Evolutionary conservation across 2,797 vertebrate genomes (phyloP).

Genomic region (Sylvia borin): DNA sequence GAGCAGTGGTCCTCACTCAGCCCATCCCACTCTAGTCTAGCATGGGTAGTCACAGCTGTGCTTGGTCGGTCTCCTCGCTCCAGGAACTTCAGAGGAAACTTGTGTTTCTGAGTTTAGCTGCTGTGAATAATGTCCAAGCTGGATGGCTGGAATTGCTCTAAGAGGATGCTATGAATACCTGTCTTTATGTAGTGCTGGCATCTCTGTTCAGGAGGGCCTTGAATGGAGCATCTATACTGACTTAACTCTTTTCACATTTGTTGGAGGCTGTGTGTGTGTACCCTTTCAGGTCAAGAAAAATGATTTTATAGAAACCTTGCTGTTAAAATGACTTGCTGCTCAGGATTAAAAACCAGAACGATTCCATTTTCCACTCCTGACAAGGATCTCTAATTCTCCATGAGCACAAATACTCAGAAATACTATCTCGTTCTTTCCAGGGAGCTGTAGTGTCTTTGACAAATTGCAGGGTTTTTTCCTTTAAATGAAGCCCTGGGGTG

Average conservation of each 20-base stretch:
- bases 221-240: slow-evolving; percentile 58
- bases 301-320: slow-evolving; percentile 23
- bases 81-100: neutral
- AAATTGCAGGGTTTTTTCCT: neutral
- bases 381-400: slow-evolving; percentile 42
- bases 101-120: slow-evolving; percentile 3
- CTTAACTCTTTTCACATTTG: slow-evolving; percentile 51
- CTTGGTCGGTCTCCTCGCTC: neutral
- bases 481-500: slow-evolving; percentile 52
- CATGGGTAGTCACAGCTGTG: accelerated
- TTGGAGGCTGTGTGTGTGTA: neutral
- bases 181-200: slow-evolving; percentile 50
- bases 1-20: neutral
- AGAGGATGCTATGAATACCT: slow-evolving; percentile 51
- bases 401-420: neutral
- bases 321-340: slow-evolving; percentile 22
- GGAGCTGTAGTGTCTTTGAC: slow-evolving; percentile 26
- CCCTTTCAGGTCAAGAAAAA: slow-evolving; percentile 58
- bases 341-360: slow-evolving; percentile 18
- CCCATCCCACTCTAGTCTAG: neutral
- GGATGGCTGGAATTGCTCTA: neutral
- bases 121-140: neutral
- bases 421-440: slow-evolving; percentile 35
- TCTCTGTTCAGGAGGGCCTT: slow-evolving; percentile 16
- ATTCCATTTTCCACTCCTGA: slow-evolving; percentile 45